A percentile compares a stretch with the other conserved stretches of the same genome.
Conservation (phyloP, 2,113 vertebrate genomes). For the Ciconia stormi region DNA sequence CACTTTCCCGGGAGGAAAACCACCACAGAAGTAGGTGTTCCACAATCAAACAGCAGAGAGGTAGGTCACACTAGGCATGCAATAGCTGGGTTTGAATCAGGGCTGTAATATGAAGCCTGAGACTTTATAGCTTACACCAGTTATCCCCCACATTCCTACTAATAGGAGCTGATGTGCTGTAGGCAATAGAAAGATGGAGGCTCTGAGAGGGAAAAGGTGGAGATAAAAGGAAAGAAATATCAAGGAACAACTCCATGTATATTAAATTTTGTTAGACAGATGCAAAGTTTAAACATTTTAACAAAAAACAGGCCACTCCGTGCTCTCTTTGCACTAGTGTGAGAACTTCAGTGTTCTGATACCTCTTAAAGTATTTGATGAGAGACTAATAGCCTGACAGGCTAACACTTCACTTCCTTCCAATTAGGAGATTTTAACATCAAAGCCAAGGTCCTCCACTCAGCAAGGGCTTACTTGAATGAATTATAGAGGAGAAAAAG, state of each 20-base stretch:
- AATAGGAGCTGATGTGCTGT: background rate
- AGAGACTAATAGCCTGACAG: slow-evolving; percentile 92
- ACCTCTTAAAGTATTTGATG: slow-evolving; percentile 90
- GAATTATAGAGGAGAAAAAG: slow-evolving; percentile 85
- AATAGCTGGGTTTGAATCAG: background rate
- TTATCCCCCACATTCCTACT: background rate
- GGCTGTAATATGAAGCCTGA: background rate
- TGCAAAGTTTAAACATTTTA: slow-evolving; percentile 77
- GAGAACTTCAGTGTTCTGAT: slow-evolving; percentile 84
- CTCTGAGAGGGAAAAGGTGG: background rate
- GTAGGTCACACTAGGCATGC: background rate
- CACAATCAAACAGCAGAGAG: background rate
- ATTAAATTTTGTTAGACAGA: slow-evolving; percentile 67
- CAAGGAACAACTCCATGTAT: slow-evolving; percentile 34
- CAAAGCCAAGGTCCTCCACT: slow-evolving; percentile 86
- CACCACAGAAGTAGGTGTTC: background rate
- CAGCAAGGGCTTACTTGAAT: slow-evolving; percentile 83
- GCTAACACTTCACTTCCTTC: slow-evolving; percentile 97
- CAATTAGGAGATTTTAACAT: slow-evolving; percentile 95
- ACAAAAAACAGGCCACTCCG: slow-evolving; percentile 82
- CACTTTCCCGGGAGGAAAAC: background rate
- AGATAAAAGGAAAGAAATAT: slow-evolving; percentile 52
- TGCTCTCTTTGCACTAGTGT: slow-evolving; percentile 77
- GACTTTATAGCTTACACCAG: background rate
- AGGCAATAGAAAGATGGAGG: background rate